These are phyloP conservation scores for Neogale vison DNA, from an alignment of 2,113 vertebrate species.

Conservation along the genomic window DNA sequence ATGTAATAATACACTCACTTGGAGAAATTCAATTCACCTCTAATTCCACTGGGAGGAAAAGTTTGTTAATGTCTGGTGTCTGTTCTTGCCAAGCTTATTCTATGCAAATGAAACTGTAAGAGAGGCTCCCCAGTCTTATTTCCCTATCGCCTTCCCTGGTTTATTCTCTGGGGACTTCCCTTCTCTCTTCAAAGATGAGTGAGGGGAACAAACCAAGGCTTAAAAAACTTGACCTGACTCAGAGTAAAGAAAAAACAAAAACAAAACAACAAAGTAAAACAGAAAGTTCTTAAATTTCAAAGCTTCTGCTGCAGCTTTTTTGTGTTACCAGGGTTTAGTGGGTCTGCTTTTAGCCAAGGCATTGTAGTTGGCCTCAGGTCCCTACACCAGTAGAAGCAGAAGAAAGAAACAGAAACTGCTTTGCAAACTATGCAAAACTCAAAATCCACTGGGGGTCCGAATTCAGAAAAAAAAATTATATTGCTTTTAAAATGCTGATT, in stretches of 20 bases:
- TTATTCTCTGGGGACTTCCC: not conserved
- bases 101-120: not conserved
- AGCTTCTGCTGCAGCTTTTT: not conserved
- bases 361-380: not conserved
- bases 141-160: not conserved
- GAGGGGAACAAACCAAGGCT: not conserved
- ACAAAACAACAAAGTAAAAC: not conserved
- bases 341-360: not conserved
- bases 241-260: conserved; percentile 11
- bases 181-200: conserved; percentile 1
- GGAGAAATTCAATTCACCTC: conserved; percentile 14
- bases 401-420: not conserved
- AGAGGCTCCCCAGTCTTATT: not conserved
- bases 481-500: conserved; percentile 25
- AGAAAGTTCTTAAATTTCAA: not conserved
- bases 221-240: not conserved
- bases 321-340: not conserved
- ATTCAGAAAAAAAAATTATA: conserved; percentile 29
- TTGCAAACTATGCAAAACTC: conserved; percentile 12
- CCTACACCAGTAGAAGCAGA: not conserved
- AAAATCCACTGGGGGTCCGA: not conserved
- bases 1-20: conserved; percentile 10
- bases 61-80: not conserved
- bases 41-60: conserved; percentile 25
- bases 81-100: not conserved